Percentiles rank a stretch among this genome's conserved stretches.
Conservation (phyloP, 2,113 vertebrate genomes). For the Lycaon pictus region DNA sequence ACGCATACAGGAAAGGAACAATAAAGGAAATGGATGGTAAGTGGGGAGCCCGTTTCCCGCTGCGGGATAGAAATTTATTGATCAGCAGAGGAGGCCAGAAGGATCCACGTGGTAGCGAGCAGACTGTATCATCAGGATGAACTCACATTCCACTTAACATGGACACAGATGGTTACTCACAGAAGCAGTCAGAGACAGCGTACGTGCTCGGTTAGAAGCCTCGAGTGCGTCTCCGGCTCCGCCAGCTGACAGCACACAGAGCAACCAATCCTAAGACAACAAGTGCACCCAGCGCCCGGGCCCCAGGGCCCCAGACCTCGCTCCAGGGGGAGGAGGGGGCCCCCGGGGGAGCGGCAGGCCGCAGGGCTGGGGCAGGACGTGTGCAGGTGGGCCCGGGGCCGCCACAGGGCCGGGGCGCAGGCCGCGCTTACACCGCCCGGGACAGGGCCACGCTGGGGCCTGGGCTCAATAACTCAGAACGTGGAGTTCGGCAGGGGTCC, state of each 20-base stretch:
- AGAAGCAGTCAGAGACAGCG: accelerated
- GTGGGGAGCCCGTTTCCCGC: accelerated
- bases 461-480: no score
- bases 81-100: background rate
- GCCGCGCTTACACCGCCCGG: accelerated
- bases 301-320: accelerated
- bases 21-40: accelerated
- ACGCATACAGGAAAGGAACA: accelerated
- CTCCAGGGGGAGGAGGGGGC: background rate
- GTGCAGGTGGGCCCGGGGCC: no score
- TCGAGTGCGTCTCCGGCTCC: accelerated
- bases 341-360: background rate
- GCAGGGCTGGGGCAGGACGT: background rate
- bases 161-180: accelerated
- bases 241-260: background rate
- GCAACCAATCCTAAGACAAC: accelerated
- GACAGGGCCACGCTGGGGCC: no score
- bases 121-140: accelerated
- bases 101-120: accelerated
- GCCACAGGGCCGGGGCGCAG: accelerated
- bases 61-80: accelerated
- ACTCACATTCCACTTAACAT: accelerated
- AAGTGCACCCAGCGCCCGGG: accelerated
- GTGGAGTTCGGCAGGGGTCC: accelerated
- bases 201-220: accelerated